Evolutionary conservation across 1,140 invertebrate genomes (phyloP), one percentile per base, ranked within the genome.

Genomic region (Neodiprion pinetum): DNA sequence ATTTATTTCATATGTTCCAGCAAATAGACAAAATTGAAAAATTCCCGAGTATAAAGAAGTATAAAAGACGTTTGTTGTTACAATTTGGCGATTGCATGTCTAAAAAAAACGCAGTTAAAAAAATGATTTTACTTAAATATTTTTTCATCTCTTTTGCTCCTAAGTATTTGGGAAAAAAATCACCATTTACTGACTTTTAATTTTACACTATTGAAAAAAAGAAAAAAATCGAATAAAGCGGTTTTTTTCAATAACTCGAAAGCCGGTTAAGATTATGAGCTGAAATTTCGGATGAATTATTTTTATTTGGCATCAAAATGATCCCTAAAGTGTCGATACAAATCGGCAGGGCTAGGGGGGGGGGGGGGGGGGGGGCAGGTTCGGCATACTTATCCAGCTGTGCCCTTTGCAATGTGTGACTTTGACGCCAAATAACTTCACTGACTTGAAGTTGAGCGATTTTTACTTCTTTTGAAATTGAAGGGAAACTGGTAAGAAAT

Each of bases 271-370:
- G 65, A 40, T 72, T n/a, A 68, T 66, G 69, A 75, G 70, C 70
- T 75, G 11, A 75, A 75, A 75, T 61, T 75, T 75, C 17, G 21
- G 50, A 50, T 72, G 69, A 75, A 72, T 75, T 75, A 72, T 67
- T 75, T 75, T 75, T 69, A 67, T 75, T 53, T 17, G 73, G 49
- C 17, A 74, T 48, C 66, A 74, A 74, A 74, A 12, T 48, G 73
- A 74, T 70, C 40, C 73, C 49, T 5, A 21, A 21, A 67, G 66
- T 75, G 40, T 48, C 8, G 71, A 70, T 67, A 17, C 28, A 72
- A 75, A 75, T 66, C 61, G 70, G 10, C 47, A 0, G 17, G 17
- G 17, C 1, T 0, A 0, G 17, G 17, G 17, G 17, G 17, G 17
- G 17, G 17, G 17, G 17, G 17, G 17, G 17, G 17, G 28, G 48